Evolutionary conservation across 2,888 invertebrate species (phyloP).

Genomic region (Chloroclysta siterata): DNA sequence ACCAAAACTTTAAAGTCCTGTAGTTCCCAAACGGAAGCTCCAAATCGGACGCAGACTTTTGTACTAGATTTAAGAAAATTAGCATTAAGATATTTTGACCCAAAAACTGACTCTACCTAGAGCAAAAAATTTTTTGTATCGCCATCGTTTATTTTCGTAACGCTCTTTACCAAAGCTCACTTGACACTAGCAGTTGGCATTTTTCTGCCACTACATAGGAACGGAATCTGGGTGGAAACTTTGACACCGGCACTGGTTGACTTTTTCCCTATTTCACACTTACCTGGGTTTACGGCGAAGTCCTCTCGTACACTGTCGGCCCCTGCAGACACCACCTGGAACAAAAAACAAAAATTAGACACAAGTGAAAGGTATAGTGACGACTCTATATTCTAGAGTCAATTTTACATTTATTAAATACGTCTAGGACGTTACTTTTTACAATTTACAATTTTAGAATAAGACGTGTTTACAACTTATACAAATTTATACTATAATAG

Average conservation of each 20-base stretch:
- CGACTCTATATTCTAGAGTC: not conserved
- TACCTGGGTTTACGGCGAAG: too few species aligned
- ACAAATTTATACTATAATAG: not conserved
- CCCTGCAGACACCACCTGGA: too few species aligned
- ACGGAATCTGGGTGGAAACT: too few species aligned
- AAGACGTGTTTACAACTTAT: constrained; percentile 1
- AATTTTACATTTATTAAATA: not conserved
- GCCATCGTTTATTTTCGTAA: not conserved
- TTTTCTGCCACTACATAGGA: not conserved
- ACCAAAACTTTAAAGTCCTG: not conserved
- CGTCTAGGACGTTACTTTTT: not conserved
- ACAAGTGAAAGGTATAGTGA: too few species aligned
- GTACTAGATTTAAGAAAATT: not conserved
- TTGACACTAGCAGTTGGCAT: not conserved
- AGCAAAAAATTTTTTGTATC: not conserved
- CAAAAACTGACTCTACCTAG: not conserved
- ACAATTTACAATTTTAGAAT: too few species aligned
- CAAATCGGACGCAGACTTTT: not conserved
- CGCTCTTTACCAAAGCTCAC: too few species aligned
- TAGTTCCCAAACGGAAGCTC: not conserved
- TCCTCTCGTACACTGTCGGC: too few species aligned
- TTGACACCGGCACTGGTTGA: too few species aligned
- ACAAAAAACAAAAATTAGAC: too few species aligned
- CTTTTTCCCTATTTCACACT: too few species aligned
- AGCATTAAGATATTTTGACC: not conserved